Evolutionary conservation across 2,888 invertebrate genomes (phyloP).

Genomic region (Thumatha senex): DNA sequence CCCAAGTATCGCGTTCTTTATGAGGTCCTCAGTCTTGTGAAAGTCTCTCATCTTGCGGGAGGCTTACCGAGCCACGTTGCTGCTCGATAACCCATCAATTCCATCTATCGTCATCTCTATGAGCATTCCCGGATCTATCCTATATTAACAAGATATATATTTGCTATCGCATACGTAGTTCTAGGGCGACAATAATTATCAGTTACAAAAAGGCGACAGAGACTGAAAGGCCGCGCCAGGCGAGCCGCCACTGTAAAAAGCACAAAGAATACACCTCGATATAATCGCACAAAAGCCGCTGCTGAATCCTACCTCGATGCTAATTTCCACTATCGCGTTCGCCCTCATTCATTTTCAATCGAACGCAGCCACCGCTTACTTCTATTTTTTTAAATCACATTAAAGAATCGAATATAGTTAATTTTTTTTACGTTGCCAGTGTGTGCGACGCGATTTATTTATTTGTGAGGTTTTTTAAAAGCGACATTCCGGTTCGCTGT

Average conservation of each 20-base stretch:
- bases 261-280: constrained; percentile 84
- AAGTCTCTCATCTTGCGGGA: too few species aligned
- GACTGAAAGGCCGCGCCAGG: constrained; percentile 66
- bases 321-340: constrained; percentile 84
- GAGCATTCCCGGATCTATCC: too few species aligned
- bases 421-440: constrained; percentile 72
- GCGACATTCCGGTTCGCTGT: constrained; percentile 82
- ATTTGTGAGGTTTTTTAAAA: constrained; percentile 80
- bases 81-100: too few species aligned
- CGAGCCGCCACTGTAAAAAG: constrained; percentile 77
- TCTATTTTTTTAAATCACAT: constrained; percentile 82
- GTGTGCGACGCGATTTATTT: constrained; percentile 83
- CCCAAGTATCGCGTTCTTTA: too few species aligned
- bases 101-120: too few species aligned
- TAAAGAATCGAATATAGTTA: constrained; percentile 83
- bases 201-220: constrained; percentile 75
- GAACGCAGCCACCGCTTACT: constrained; percentile 74
- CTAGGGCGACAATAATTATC: constrained; percentile 72
- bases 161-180: constrained; percentile 49
- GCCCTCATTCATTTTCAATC: constrained; percentile 84
- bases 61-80: too few species aligned
- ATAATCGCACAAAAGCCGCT: constrained; percentile 84
- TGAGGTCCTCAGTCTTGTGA: too few species aligned
- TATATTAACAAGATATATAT: constrained; percentile 28
- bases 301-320: constrained; percentile 82